These are phyloP conservation scores for Leptosomus discolor DNA, from an alignment of 2,113 vertebrate species.

Conservation along the genomic window DNA sequence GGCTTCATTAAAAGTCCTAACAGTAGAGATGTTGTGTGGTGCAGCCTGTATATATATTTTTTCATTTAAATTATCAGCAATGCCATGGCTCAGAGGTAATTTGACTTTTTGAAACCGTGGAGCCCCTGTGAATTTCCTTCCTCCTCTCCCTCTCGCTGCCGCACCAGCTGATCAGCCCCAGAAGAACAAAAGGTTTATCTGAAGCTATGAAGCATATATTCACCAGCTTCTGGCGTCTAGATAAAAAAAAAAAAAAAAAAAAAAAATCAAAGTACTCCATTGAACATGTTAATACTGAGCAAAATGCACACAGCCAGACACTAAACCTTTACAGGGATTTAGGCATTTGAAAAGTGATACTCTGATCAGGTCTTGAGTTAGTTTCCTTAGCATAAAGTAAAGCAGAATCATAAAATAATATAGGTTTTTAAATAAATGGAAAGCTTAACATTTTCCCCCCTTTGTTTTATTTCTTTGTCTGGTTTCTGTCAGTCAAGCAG, in stretches of 20 bases:
- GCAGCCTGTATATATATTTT: constrained; percentile 82
- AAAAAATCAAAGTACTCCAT: constrained; percentile 84
- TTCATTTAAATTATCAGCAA: constrained; percentile 87
- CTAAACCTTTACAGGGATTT: constrained; percentile 86
- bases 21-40: constrained; percentile 83
- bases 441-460: background rate
- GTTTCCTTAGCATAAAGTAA: constrained; percentile 64
- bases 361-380: constrained; percentile 78
- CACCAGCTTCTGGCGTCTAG: constrained; percentile 84
- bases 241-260: constrained; percentile 80
- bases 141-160: constrained; percentile 80
- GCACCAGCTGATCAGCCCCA: constrained; percentile 86
- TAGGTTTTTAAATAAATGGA: constrained; percentile 49
- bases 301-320: constrained; percentile 86
- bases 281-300: constrained; percentile 86
- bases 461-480: constrained; percentile 69
- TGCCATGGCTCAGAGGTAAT: constrained; percentile 90
- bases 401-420: constrained; percentile 56
- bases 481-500: constrained; percentile 6
- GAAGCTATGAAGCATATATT: constrained; percentile 89
- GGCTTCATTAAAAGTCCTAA: constrained; percentile 97
- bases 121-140: constrained; percentile 87
- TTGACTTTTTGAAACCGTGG: constrained; percentile 89
- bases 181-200: constrained; percentile 89
- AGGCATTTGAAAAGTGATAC: constrained; percentile 82